Percentiles rank a stretch among this genome's conserved stretches.
Evolutionary conservation across 2,888 invertebrate genomes (phyloP).

Genomic region (Cartodere bifasciata): DNA sequence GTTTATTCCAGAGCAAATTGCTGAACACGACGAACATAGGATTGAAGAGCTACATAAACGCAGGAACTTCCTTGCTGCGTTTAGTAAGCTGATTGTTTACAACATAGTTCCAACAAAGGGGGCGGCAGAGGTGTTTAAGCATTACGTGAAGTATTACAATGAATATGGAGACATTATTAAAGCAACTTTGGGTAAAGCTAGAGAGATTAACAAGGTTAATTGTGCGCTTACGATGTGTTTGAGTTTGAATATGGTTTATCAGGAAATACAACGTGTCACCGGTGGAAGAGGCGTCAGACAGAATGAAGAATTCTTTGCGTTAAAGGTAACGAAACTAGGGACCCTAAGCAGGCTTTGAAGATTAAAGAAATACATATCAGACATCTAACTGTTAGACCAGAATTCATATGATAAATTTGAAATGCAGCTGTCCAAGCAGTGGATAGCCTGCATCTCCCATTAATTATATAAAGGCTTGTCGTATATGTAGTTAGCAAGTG

Average conservation of each 20-base stretch:
- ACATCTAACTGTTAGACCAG: too few relatives aligned
- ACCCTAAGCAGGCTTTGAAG: too few relatives aligned
- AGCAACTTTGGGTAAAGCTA: conserved; percentile 87
- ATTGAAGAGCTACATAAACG: conserved; percentile 96
- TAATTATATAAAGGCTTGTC: too few relatives aligned
- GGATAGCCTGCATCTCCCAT: too few relatives aligned
- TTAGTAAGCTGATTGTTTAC: conserved; percentile 95
- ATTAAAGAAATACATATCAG: too few relatives aligned
- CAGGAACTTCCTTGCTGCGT: conserved; percentile 89
- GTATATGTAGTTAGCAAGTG: too few relatives aligned
- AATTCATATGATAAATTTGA: too few relatives aligned
- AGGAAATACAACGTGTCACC: conserved; percentile 45
- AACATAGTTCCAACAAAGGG: conserved; percentile 88
- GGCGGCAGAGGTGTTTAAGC: conserved; percentile 91
- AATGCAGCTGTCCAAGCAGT: too few relatives aligned
- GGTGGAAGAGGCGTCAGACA: conserved; percentile 29
- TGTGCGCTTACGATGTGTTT: conserved; percentile 91
- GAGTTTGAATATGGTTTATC: conserved; percentile 80
- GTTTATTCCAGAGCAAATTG: conserved; percentile 80
- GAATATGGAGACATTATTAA: conserved; percentile 99
- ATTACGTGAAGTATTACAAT: conserved; percentile 96
- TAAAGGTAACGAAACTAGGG: conserved; percentile 64
- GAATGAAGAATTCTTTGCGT: conserved; percentile 70
- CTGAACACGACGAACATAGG: conserved; percentile 88
- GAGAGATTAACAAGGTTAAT: conserved; percentile 94